Conservation (phyloP, 2,113 vertebrate species). For the Callionymus lyra region DNA sequence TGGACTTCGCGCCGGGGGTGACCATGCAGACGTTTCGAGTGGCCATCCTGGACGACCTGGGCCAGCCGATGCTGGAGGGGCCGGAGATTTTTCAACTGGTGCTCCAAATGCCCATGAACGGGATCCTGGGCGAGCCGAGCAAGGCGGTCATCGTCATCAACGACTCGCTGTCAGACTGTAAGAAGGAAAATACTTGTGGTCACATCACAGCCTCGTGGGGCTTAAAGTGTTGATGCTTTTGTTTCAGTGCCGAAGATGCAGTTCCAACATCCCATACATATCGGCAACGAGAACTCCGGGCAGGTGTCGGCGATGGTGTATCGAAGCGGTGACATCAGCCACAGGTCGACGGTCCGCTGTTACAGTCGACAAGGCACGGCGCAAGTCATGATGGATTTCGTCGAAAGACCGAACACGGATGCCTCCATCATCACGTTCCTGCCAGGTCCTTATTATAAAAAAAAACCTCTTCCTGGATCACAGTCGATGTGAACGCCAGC, state of each 20-base stretch:
- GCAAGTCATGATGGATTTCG: conserved; percentile 93
- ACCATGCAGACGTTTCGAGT: conserved; percentile 80
- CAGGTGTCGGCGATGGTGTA: conserved; percentile 69
- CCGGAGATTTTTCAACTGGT: conserved; percentile 83
- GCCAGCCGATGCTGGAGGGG: conserved; percentile 84
- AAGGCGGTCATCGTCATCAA: conserved; percentile 79
- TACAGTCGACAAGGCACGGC: conserved; percentile 89
- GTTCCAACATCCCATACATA: conserved; percentile 74
- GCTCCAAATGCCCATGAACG: conserved; percentile 84
- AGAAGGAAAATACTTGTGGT: conserved; percentile 45
- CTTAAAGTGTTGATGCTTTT: neutral
- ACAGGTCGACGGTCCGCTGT: conserved; percentile 82
- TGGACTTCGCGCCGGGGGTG: conserved; percentile 87
- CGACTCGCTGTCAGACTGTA: conserved; percentile 84
- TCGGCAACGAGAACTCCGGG: conserved; percentile 73
- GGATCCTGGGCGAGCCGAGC: conserved; percentile 80
- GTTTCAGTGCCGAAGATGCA: conserved; percentile 87
- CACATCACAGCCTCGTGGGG: neutral
- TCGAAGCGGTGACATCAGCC: conserved; percentile 76
- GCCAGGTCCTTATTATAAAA: conserved; percentile 63
- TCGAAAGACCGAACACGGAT: conserved; percentile 88
- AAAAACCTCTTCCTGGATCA: neutral
- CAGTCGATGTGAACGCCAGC: neutral
- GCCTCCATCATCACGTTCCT: conserved; percentile 77
- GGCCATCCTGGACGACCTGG: conserved; percentile 84